Base-by-base conservation (phyloP, 2,113 vertebrate species). In the Corythornis madagascariensis region DNA sequence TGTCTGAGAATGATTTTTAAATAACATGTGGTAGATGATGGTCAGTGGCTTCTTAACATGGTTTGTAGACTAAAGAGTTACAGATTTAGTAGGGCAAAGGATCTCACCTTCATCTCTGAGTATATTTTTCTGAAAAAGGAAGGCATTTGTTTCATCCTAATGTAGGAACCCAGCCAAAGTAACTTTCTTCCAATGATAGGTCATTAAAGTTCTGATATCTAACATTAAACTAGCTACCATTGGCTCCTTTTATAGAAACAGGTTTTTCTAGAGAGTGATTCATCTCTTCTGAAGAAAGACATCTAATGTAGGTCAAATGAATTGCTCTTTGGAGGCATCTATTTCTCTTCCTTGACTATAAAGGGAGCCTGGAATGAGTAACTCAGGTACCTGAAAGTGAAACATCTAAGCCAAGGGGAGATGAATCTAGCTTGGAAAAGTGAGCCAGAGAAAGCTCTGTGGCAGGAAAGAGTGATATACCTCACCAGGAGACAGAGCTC, bases 291-390 rank as follows among this genome's bases (percentile, higher is more conserved):
- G 11, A 91, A 93, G 86, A 72, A 33, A 92, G 78, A 66, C 31
- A 70, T 69, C n/a, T 83, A 87, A 89, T 63, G 45, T 83, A 92
- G 84, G 78, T 92, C 84, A 95, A 93, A 87, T 24, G 10, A 86
- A 88, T 92, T 67, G 40, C 29, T 85, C 84, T 87, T 89, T 85
- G 83, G 66, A 82, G 42, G 45, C 35, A 31, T 65, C 43, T 91
- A 18, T 91, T 87, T 92, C 82, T 87, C 63, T 85, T 78, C 15
- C 31, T 53, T 85, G 59, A 76, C 66, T 85, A 48, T 69, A 92
- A 93, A 87, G n/a, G 69, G 24, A 79, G 13, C 25, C 84, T 79
- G 50, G 25, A 71, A 92, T 85, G 57, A 79, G 20, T 92, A 75
- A 79, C 35, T 33, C 47, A n/a, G 56, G 13, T 83, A 43, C 47